These are phyloP conservation scores for Aleadryas rufinucha DNA, from an alignment of 2,113 vertebrate species.

Conservation along the genomic window DNA sequence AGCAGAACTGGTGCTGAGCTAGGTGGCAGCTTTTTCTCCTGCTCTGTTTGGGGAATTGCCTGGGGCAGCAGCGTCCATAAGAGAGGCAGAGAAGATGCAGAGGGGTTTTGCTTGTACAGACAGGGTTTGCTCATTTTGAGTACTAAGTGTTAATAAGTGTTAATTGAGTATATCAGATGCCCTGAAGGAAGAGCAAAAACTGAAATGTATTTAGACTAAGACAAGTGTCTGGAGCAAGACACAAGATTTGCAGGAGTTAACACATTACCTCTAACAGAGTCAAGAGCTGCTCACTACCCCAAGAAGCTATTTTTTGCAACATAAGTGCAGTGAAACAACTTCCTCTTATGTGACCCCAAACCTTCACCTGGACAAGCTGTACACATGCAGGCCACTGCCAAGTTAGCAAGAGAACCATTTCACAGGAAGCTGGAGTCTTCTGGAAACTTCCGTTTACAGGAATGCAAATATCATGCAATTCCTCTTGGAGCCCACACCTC, in stretches of 20 bases:
- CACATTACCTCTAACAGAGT: not conserved
- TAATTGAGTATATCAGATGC: not conserved
- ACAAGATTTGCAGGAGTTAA: not conserved
- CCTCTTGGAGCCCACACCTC: not conserved
- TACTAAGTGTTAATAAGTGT: not conserved
- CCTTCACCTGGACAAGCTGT: slow-evolving; percentile 18
- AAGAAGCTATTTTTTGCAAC: not conserved
- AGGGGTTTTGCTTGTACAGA: not conserved
- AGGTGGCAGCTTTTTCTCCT: not conserved
- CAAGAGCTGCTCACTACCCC: not conserved
- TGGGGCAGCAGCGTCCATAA: not conserved
- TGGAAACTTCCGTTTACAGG: not conserved
- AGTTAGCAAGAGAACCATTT: not conserved
- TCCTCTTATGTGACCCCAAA: slow-evolving; percentile 6
- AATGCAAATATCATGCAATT: not conserved
- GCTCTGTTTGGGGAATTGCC: not conserved
- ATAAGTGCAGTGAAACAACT: not conserved
- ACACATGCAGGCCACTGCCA: not conserved
- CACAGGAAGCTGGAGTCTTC: slow-evolving; percentile 7
- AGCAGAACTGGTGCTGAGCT: not conserved
- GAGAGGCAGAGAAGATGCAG: not conserved
- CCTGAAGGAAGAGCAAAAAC: not conserved
- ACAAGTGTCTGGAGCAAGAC: not conserved
- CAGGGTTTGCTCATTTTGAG: not conserved
- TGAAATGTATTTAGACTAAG: not conserved